phyloP scores from a whole-genome alignment of 2,113 vertebrate genomes.

The Genyomyrus donnyi region DNA sequence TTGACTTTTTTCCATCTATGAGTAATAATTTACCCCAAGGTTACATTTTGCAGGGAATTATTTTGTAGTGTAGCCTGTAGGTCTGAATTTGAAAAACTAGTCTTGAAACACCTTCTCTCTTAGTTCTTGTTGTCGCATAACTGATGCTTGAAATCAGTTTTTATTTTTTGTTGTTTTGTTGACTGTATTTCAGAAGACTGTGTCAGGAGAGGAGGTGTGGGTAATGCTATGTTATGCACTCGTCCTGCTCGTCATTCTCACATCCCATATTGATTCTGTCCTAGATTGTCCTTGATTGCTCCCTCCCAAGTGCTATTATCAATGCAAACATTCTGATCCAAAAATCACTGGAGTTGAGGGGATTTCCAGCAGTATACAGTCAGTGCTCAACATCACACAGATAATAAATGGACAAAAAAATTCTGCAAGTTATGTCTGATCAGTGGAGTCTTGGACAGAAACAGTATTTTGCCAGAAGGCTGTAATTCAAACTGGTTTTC shows the following conservation, averaged over 20 bases:
- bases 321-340: background rate
- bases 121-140: background rate
- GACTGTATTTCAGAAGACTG: background rate
- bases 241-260: background rate
- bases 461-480: background rate
- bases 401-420: background rate
- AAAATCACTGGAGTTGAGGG: background rate
- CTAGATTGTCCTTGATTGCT: background rate
- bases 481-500: background rate
- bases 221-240: background rate
- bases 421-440: background rate
- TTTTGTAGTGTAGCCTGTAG: background rate
- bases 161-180: background rate
- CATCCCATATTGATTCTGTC: background rate
- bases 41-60: background rate
- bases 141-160: background rate
- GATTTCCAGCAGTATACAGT: background rate
- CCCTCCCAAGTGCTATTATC: background rate
- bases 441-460: background rate
- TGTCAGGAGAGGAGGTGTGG: background rate
- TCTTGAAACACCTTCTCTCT: background rate
- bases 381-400: background rate
- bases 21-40: constrained; percentile 2
- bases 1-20: background rate
- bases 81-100: background rate